Evolutionary conservation across 2,113 vertebrate genomes (phyloP).

Genomic region (Lontra canadensis): DNA sequence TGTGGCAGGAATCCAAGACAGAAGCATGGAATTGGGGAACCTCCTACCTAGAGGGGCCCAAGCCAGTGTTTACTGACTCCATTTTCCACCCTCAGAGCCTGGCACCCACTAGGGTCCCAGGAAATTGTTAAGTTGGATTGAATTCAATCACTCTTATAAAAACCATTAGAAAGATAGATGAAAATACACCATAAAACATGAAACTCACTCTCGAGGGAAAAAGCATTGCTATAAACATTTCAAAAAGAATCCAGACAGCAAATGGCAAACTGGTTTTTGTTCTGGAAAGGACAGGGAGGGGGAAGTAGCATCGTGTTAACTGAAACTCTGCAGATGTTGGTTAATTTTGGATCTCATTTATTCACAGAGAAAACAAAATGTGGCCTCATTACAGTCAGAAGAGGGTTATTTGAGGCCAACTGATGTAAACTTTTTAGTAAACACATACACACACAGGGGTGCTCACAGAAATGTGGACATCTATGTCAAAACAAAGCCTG

Average conservation of each 20-base stretch:
- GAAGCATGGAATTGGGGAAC: fast-evolving
- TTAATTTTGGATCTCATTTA: slow-evolving; percentile 51
- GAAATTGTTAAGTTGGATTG: neutral
- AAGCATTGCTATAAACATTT: neutral
- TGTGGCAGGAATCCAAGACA: neutral
- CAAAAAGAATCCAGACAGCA: neutral
- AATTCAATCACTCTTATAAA: neutral
- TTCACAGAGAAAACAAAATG: slow-evolving; percentile 57
- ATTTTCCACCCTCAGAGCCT: neutral
- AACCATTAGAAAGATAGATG: neutral
- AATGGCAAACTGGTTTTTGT: neutral
- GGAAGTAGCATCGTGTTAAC: neutral
- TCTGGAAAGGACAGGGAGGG: neutral
- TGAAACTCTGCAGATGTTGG: slow-evolving; percentile 50
- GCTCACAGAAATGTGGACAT: neutral
- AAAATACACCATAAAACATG: neutral
- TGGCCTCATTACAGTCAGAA: neutral
- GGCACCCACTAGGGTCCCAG: fast-evolving
- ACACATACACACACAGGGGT: neutral
- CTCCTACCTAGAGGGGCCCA: no score
- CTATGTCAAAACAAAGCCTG: neutral
- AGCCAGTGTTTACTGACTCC: fast-evolving
- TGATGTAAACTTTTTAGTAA: neutral
- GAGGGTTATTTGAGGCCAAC: slow-evolving; percentile 49
- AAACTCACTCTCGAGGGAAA: neutral